phyloP scores from a whole-genome alignment of 2,888 invertebrate species.

The Mactromeris polynyma region DNA sequence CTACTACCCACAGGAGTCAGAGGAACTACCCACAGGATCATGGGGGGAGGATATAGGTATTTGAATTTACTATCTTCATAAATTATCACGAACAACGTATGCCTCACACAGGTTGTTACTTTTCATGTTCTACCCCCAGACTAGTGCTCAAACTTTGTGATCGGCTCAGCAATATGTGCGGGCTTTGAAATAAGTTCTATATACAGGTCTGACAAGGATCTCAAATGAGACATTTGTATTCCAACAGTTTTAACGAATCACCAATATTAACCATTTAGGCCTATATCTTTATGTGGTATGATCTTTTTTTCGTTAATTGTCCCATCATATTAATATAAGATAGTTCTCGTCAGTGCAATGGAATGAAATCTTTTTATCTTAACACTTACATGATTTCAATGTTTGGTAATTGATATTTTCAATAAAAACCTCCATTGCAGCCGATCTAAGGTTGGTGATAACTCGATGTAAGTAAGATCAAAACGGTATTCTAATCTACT shows the following conservation, averaged over 20 bases:
- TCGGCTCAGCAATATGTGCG: too few relatives aligned
- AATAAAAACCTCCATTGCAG: constrained; percentile 8
- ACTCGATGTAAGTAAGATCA: background rate
- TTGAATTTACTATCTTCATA: too few relatives aligned
- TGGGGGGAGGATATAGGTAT: too few relatives aligned
- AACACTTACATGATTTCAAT: background rate
- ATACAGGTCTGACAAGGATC: background rate
- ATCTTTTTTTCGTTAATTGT: background rate
- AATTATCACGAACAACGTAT: too few relatives aligned
- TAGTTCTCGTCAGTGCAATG: background rate
- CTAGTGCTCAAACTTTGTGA: too few relatives aligned
- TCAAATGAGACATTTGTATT: background rate
- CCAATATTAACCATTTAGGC: background rate
- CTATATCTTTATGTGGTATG: background rate
- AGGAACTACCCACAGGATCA: too few relatives aligned
- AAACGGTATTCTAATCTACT: background rate
- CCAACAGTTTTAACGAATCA: background rate
- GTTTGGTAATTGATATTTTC: constrained; percentile 28
- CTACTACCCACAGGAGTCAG: too few relatives aligned
- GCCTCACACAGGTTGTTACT: too few relatives aligned
- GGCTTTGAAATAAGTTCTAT: background rate
- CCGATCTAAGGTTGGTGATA: background rate
- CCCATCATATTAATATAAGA: background rate
- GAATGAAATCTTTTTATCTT: constrained; percentile 4
- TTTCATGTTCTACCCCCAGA: too few relatives aligned